A percentile compares a stretch with the other conserved stretches of the same genome.
Conservation (phyloP, 2,113 vertebrate genomes). For the Psittacula cyanocephala region DNA sequence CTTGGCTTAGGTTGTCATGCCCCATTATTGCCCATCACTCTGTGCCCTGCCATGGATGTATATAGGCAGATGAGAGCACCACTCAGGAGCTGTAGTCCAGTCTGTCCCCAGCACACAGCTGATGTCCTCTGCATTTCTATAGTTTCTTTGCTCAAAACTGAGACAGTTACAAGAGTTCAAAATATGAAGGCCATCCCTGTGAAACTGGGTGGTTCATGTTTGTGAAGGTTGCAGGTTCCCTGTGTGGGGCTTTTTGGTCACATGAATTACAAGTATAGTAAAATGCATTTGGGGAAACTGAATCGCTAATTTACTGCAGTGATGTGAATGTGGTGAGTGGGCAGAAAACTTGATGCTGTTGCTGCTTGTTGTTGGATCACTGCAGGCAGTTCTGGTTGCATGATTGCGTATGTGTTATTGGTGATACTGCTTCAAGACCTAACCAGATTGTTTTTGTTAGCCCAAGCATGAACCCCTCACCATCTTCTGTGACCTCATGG, state of each 20-base stretch:
- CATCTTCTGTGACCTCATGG: slow-evolving; percentile 94
- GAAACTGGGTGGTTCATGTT: not conserved
- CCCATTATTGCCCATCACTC: accelerated
- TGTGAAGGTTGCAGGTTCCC: not conserved
- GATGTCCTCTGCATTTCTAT: not conserved
- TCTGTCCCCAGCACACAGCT: not conserved
- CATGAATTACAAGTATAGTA: not conserved
- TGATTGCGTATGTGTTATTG: not conserved
- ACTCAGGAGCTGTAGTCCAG: not conserved
- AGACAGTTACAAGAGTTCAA: not conserved
- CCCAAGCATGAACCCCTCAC: slow-evolving; percentile 88
- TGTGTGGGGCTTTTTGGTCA: not conserved
- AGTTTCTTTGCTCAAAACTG: not conserved
- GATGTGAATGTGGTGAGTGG: not conserved
- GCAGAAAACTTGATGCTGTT: not conserved
- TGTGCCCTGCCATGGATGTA: not conserved
- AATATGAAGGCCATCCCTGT: not conserved
- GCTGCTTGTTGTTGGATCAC: not conserved
- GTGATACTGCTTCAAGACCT: not conserved
- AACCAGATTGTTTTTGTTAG: slow-evolving; percentile 61
- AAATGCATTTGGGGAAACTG: not conserved
- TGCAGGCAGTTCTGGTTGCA: not conserved
- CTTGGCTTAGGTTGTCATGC: not conserved
- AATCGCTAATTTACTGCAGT: not conserved
- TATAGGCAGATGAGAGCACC: not conserved